Conservation (phyloP, 2,797 vertebrate genomes). For the Cirrhinus molitorella region DNA sequence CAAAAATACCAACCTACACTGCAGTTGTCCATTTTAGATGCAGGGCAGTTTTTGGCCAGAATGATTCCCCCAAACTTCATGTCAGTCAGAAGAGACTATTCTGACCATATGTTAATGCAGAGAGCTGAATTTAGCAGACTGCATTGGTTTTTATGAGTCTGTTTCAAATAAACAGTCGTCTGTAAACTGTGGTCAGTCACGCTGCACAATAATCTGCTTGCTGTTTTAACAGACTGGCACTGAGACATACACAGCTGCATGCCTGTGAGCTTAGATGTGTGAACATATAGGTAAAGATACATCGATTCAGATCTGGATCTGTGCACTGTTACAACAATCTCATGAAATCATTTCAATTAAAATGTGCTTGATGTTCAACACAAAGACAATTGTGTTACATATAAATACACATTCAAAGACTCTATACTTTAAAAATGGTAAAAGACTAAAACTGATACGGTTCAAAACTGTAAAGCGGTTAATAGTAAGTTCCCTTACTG, state of each 20-base stretch:
- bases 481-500: not conserved
- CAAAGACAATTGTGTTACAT: not conserved
- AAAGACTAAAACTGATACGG: not conserved
- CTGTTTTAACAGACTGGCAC: slow-evolving; percentile 33
- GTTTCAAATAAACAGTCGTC: slow-evolving; percentile 28
- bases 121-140: not conserved
- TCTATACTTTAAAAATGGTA: not conserved
- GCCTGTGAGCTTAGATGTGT: not conserved
- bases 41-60: not conserved
- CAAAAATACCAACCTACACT: not conserved
- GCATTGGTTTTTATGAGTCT: slow-evolving; percentile 11
- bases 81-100: not conserved
- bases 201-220: slow-evolving; percentile 33
- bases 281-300: not conserved
- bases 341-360: slow-evolving; percentile 18
- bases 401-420: not conserved
- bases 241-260: not conserved
- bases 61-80: not conserved
- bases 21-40: not conserved
- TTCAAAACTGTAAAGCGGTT: not conserved
- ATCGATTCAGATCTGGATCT: not conserved
- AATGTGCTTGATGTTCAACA: not conserved
- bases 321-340: slow-evolving; percentile 16
- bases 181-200: slow-evolving; percentile 24
- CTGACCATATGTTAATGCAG: not conserved